Percentiles rank a stretch among this genome's conserved stretches.
Evolutionary conservation across 2,888 invertebrate species (phyloP).

Genomic region (Melangyna quadrimaculata): DNA sequence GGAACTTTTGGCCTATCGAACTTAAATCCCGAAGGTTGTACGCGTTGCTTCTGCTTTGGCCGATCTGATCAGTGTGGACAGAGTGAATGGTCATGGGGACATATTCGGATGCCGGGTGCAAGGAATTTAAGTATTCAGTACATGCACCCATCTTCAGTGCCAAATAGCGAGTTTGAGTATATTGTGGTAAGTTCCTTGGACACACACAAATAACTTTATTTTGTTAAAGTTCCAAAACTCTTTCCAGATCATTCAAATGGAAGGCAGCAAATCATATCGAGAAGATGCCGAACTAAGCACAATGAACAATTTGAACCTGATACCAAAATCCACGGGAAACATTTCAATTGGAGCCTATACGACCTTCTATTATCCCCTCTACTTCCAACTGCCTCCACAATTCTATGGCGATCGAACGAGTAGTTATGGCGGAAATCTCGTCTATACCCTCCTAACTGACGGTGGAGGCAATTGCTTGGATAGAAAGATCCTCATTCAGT

Average conservation of each 20-base stretch:
- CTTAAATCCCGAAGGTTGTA: conserved; percentile 93
- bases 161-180: conserved; percentile 79
- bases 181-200: conserved; percentile 76
- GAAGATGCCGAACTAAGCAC: conserved; percentile 82
- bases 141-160: conserved; percentile 75
- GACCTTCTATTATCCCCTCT: conserved; percentile 79
- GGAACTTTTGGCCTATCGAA: conserved; percentile 92
- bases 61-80: conserved; percentile 90
- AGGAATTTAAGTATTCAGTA: conserved; percentile 81
- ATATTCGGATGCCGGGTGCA: conserved; percentile 85
- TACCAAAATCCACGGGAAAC: conserved; percentile 83
- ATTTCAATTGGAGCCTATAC: conserved; percentile 80
- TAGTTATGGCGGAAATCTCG: conserved; percentile 94
- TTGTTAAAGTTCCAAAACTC: background rate
- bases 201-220: too few species aligned
- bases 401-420: conserved; percentile 93
- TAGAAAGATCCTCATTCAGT: conserved; percentile 83
- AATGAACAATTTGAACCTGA: conserved; percentile 84
- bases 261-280: conserved; percentile 77
- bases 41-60: conserved; percentile 97
- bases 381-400: conserved; percentile 85
- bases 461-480: conserved; percentile 84
- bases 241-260: conserved; percentile 76
- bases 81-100: conserved; percentile 91
- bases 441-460: conserved; percentile 88